Evolutionary conservation across 2,113 vertebrate species (phyloP).

Genomic region (Antechinus stuartii): DNA sequence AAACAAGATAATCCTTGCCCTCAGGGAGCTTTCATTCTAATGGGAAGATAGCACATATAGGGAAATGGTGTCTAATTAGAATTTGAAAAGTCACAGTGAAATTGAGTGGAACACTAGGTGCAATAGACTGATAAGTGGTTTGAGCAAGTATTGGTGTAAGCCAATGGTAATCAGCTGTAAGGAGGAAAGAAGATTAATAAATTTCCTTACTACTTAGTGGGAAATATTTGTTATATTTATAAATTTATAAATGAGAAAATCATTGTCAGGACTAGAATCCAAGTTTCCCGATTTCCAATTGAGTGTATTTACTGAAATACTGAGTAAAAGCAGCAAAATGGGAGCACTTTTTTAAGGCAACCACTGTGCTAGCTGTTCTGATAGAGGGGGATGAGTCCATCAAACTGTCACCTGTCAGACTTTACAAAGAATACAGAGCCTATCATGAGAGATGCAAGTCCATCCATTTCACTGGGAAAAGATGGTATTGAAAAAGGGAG

Average conservation of each 20-base stretch:
- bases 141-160: neutral
- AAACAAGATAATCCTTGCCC: neutral
- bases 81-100: neutral
- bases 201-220: neutral
- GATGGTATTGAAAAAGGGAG: neutral
- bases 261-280: conserved; percentile 3
- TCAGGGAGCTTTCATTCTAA: neutral
- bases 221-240: neutral
- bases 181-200: neutral
- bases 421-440: neutral
- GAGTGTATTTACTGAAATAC: neutral
- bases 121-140: neutral
- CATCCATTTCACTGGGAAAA: neutral
- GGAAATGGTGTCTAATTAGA: neutral
- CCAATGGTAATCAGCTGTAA: too few relatives aligned
- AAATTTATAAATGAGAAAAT: neutral
- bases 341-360: neutral
- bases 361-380: neutral
- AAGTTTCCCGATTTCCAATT: neutral
- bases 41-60: neutral
- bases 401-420: neutral
- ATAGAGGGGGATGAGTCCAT: neutral
- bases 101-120: neutral
- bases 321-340: neutral
- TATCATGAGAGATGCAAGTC: neutral